These are phyloP conservation scores for Anhinga anhinga DNA, from an alignment of 2,113 vertebrate species.

Conservation along the genomic window DNA sequence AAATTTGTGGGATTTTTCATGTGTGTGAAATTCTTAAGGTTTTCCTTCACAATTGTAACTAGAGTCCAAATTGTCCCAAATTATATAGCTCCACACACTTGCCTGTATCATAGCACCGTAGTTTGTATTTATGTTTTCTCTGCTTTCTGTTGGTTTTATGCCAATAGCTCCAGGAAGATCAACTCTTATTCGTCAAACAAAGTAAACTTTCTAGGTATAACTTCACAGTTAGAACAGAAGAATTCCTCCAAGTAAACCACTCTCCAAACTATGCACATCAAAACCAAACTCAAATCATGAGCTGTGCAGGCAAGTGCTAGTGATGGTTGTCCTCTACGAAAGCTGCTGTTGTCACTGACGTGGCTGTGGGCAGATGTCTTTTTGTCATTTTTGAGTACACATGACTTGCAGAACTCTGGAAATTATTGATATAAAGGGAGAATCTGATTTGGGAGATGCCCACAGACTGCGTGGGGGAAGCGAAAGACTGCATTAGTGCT, in stretches of 20 bases:
- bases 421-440: not conserved
- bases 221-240: not conserved
- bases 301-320: not conserved
- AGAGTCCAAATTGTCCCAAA: not conserved
- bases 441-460: not conserved
- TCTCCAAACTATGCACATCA: not conserved
- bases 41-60: not conserved
- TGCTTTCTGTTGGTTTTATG: not conserved
- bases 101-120: not conserved
- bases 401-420: not conserved
- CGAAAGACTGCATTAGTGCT: not conserved
- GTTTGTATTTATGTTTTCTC: not conserved
- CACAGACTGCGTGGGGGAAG: no score
- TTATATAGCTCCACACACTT: not conserved
- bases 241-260: not conserved
- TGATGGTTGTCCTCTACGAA: not conserved
- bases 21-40: not conserved
- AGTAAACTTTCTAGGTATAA: not conserved
- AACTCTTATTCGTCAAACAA: not conserved
- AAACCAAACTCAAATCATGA: not conserved
- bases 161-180: not conserved
- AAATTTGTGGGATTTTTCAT: not conserved
- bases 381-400: not conserved
- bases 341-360: not conserved
- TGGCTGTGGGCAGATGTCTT: not conserved